Conservation (phyloP, 2,113 vertebrate genomes). For the Tachysurus fulvidraco region DNA sequence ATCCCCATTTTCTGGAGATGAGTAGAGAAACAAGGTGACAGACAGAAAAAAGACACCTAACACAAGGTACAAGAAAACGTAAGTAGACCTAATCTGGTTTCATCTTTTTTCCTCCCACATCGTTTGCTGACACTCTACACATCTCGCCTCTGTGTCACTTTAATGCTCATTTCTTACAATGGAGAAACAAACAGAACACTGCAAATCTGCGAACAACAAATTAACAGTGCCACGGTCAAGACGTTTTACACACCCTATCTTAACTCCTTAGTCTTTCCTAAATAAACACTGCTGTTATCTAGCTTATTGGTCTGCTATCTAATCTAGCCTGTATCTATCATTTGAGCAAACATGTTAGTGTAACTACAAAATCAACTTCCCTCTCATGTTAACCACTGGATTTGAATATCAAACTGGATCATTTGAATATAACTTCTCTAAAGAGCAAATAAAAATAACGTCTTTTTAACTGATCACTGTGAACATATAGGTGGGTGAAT, state of each 20-base stretch:
- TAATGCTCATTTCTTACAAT: background rate
- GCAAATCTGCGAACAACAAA: background rate
- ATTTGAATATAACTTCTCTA: background rate
- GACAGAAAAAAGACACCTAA: background rate
- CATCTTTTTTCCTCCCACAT: background rate
- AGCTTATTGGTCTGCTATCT: slow-evolving; percentile 2
- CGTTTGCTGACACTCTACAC: background rate
- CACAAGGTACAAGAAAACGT: background rate
- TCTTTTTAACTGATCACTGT: background rate
- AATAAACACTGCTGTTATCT: background rate
- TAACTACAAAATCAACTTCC: background rate
- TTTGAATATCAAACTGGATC: slow-evolving; percentile 7
- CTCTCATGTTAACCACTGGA: background rate
- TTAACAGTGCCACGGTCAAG: background rate
- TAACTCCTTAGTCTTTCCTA: background rate
- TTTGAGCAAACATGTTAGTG: slow-evolving; percentile 7
- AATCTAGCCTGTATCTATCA: slow-evolving; percentile 17
- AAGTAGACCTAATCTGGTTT: slow-evolving; percentile 13
- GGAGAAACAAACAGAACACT: background rate
- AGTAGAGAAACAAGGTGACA: slow-evolving; percentile 3
- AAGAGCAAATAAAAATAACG: background rate
- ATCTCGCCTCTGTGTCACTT: background rate
- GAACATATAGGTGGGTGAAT: too few species aligned
- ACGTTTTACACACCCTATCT: slow-evolving; percentile 1
- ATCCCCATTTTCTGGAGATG: slow-evolving; percentile 33